Base-by-base conservation (phyloP, 2,113 vertebrate genomes). In the Orientallactaga bullata region DNA sequence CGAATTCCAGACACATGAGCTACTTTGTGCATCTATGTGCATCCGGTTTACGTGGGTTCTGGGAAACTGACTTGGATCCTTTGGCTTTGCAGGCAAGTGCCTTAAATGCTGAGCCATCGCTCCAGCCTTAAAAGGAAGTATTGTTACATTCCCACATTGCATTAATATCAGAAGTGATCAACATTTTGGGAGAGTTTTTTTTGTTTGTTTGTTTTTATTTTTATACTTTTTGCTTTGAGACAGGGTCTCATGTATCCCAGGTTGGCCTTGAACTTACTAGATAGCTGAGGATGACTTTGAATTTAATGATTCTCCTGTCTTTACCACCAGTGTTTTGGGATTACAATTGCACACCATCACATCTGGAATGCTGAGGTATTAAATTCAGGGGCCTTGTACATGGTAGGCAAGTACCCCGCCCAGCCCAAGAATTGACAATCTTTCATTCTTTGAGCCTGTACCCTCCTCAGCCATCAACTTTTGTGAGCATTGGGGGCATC, bases 91-190 rank as follows among this genome's bases (percentile, higher is more conserved):
- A 47, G 42, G 42, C 42, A 47, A 47, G 42, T 47, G 42, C 42
- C 42, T 47, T 47, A 47, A 47, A 47, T 47, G 42, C 42, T 47
- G 8, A 47, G 42, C 42, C 42, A 47, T 47, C 42, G 5, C 42
- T 47, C 42, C 42, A 47, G 42, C 8, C 42, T 47, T 47, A 76
- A 89, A 95, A 76, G 7, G 2, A 55, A 55, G 12, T 21, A 28
- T 20, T 37, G 81, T 78, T 15, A 58, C 26, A 32, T 1, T 63
- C 68, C 21, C 58, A 16, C 13, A 69, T 60, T 37, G 37, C 7
- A 78, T 68, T 83, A 39, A 74, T 88, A 63, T 77, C 24, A 90
- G 87, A 90, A 72, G 85, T 21, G 28, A 66, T 42, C 42, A 61
- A 10, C 16, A 73, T 63, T 63, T 24, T 63, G 61, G 24, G 55